Evolutionary conservation across 2,888 invertebrate species (phyloP).

Genomic region (Drosophila yooni): DNA sequence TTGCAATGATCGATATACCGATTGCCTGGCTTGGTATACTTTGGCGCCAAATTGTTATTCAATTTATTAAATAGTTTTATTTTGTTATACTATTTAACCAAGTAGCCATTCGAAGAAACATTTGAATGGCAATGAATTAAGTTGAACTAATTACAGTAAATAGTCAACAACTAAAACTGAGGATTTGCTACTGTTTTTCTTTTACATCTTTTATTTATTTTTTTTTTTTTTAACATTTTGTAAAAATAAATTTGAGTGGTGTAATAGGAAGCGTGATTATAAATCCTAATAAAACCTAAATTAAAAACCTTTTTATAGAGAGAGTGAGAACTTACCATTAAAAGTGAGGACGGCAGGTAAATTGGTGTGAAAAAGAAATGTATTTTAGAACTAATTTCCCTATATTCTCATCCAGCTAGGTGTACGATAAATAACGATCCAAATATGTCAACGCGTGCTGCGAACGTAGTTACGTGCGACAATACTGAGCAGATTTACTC

Average conservation of each 20-base stretch:
- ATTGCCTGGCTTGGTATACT: constrained; percentile 11
- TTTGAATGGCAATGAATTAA: neutral
- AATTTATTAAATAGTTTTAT: neutral
- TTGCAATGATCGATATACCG: constrained; percentile 1
- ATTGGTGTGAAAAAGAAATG: neutral
- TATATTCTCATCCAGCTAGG: neutral
- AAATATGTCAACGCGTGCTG: neutral
- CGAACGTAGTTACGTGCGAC: constrained; percentile 23
- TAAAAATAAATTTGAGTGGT: neutral
- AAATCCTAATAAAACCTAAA: neutral
- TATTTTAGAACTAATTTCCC: neutral
- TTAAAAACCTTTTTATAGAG: neutral
- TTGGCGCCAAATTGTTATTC: constrained; percentile 2
- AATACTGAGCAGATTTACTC: constrained; percentile 27
- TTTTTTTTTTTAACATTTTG: neutral
- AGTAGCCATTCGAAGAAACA: neutral
- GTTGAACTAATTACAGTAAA: neutral
- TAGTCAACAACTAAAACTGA: neutral
- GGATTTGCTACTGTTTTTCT: neutral
- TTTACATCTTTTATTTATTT: neutral
- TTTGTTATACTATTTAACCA: neutral
- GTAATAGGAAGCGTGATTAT: neutral
- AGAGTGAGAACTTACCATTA: no score
- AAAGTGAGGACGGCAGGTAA: neutral
- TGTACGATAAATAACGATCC: neutral